Conservation (phyloP, 2,888 invertebrate genomes). For the Caenorhabditis virilis region DNA sequence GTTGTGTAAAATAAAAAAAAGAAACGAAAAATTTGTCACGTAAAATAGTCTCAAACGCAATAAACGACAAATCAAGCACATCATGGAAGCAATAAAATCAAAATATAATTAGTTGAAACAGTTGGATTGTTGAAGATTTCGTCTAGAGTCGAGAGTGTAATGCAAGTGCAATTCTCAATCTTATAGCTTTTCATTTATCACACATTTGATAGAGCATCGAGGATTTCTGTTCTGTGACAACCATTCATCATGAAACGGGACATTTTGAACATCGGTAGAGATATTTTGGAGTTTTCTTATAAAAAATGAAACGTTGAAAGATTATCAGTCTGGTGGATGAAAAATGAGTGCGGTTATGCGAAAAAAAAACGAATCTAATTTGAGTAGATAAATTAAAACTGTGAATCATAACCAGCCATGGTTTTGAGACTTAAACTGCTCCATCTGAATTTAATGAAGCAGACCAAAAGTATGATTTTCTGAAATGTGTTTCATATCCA, state of each 20-base stretch:
- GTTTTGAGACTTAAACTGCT: neutral
- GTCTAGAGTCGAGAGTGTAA: constrained; percentile 14
- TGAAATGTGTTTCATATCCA: no score
- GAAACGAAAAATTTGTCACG: constrained; percentile 8
- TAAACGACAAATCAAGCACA: neutral
- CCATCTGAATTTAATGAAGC: no score
- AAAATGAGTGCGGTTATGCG: neutral
- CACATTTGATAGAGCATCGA: neutral
- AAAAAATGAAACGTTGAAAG: neutral
- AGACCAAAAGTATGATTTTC: no score
- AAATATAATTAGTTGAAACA: constrained; percentile 1
- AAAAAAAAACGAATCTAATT: neutral
- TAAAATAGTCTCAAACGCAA: constrained; percentile 15
- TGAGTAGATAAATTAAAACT: neutral
- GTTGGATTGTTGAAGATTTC: neutral
- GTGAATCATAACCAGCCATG: neutral
- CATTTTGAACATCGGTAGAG: neutral
- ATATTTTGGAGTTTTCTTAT: neutral
- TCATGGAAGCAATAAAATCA: neutral
- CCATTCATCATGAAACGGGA: no score
- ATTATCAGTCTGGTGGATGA: neutral
- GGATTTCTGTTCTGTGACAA: neutral
- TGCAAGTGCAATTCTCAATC: constrained; percentile 28
- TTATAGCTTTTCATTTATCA: neutral
- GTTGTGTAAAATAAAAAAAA: no score